A percentile compares a stretch with the other conserved stretches of the same genome.
Conservation (phyloP, 2,888 invertebrate genomes). For the Campoletis raptor region DNA sequence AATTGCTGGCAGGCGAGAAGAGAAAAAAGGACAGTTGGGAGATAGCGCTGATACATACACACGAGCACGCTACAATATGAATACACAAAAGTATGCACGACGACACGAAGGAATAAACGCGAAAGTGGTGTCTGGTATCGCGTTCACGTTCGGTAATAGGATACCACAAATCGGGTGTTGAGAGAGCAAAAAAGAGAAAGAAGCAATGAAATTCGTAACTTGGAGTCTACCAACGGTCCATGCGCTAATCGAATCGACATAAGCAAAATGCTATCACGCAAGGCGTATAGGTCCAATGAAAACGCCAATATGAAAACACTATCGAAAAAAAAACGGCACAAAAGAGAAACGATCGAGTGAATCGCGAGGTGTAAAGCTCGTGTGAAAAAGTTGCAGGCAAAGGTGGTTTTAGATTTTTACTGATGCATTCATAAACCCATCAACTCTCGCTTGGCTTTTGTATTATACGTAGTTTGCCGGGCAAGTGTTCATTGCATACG, state of each 20-base stretch:
- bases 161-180: conserved; percentile 66
- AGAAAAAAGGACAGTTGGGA: conserved; percentile 56
- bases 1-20: conserved; percentile 20
- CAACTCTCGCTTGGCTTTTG: not conserved
- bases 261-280: conserved; percentile 65
- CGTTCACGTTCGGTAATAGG: conserved; percentile 70
- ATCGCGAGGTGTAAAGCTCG: conserved; percentile 46
- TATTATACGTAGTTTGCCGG: conserved; percentile 9
- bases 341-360: conserved; percentile 34
- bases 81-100: not conserved
- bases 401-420: conserved; percentile 50
- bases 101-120: conserved; percentile 57
- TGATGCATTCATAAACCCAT: conserved; percentile 37
- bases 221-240: conserved; percentile 63
- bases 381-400: conserved; percentile 52
- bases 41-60: conserved; percentile 23
- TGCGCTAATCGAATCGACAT: conserved; percentile 71
- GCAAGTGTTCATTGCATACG: conserved; percentile 24
- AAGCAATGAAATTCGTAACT: conserved; percentile 62
- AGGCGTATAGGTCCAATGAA: conserved; percentile 17
- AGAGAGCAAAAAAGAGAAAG: conserved; percentile 55
- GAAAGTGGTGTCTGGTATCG: conserved; percentile 68
- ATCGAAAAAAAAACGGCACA: conserved; percentile 4
- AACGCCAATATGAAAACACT: not conserved
- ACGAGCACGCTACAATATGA: not conserved